These are phyloP conservation scores for Caenorhabditis sinica DNA, from an alignment of 2,888 invertebrate species.

Conservation along the genomic window DNA sequence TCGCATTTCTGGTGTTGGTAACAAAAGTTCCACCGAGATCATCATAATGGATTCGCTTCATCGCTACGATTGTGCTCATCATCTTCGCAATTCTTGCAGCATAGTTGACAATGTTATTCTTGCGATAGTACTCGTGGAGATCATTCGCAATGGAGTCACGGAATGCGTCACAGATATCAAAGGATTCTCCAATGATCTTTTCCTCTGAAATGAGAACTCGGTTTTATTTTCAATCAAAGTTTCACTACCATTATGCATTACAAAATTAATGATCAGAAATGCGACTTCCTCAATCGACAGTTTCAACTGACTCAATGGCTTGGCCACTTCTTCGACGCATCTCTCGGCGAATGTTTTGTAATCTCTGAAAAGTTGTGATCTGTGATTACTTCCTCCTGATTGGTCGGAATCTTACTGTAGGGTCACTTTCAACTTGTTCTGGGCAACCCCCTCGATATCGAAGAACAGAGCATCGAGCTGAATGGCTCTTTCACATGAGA, in stretches of 20 bases:
- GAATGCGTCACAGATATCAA: conserved; percentile 51
- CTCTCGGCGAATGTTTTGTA: conserved; percentile 56
- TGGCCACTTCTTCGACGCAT: conserved; percentile 58
- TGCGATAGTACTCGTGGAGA: conserved; percentile 51
- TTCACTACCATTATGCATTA: conserved; percentile 48
- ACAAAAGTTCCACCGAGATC: conserved; percentile 50
- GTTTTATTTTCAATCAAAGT: no score
- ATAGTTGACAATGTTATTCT: conserved; percentile 52
- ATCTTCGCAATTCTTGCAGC: conserved; percentile 53
- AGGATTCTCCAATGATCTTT: conserved; percentile 38
- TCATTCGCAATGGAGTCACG: conserved; percentile 46
- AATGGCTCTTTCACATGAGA: conserved; percentile 51
- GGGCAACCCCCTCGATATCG: conserved; percentile 57
- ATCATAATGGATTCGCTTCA: conserved; percentile 55
- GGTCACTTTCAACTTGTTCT: conserved; percentile 41
- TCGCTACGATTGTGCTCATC: conserved; percentile 39
- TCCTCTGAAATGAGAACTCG: conserved; percentile 49
- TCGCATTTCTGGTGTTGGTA: conserved; percentile 8
- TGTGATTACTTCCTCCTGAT: conserved; percentile 11
- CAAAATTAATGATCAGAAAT: conserved; percentile 49
- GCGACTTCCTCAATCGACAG: conserved; percentile 54
- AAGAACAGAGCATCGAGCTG: conserved; percentile 54
- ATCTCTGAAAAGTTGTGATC: conserved; percentile 48
- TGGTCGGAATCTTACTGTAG: conserved; percentile 55
- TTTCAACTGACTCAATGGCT: conserved; percentile 54